phyloP scores from a whole-genome alignment of 2,888 invertebrate species.

The Psococerastis gibbosa region DNA sequence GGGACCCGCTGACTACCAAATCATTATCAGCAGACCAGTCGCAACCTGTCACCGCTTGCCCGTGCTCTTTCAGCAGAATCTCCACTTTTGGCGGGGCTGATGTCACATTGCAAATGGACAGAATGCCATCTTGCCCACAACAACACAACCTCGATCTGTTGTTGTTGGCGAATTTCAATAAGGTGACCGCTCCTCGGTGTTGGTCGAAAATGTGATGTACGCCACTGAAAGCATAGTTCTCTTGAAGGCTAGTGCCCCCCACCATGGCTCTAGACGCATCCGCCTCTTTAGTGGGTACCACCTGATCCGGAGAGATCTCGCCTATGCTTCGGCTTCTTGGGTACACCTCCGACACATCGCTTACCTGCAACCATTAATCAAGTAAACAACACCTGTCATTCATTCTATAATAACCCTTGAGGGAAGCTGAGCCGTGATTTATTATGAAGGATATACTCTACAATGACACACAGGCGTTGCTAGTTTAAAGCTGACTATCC shows the following conservation, averaged over 20 bases:
- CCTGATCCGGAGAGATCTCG: too few relatives aligned
- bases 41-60: constrained; percentile 55
- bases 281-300: constrained; percentile 37
- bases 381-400: too few relatives aligned
- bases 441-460: too few relatives aligned
- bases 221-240: constrained; percentile 72
- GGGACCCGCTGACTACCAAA: constrained; percentile 54
- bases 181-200: constrained; percentile 37
- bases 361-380: constrained; percentile 1
- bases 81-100: constrained; percentile 53
- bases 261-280: constrained; percentile 40
- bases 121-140: constrained; percentile 55
- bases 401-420: too few relatives aligned
- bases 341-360: not conserved
- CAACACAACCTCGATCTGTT: constrained; percentile 62
- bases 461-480: too few relatives aligned
- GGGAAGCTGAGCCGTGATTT: too few relatives aligned
- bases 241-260: constrained; percentile 44
- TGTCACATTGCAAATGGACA: constrained; percentile 60
- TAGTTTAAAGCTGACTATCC: too few relatives aligned
- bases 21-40: constrained; percentile 79
- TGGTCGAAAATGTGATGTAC: constrained; percentile 82
- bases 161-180: constrained; percentile 70
- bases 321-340: not conserved
- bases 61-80: constrained; percentile 54